Evolutionary conservation across 1,140 invertebrate genomes (phyloP).

Genomic region (Lucilia sericata): DNA sequence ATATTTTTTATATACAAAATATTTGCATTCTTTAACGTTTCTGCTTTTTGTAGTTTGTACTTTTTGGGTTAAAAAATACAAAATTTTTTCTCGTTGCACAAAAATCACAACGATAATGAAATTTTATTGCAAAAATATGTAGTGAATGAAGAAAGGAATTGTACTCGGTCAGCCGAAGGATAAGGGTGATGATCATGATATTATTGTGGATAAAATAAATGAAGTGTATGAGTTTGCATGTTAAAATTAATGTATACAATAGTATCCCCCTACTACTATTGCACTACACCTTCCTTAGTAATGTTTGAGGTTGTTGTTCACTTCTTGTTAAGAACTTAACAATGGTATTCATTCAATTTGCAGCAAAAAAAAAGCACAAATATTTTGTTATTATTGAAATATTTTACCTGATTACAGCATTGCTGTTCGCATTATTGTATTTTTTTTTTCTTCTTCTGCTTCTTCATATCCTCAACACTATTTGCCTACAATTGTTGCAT

Average conservation of each 20-base stretch:
- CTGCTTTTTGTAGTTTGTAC: not conserved
- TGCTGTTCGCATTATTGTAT: not conserved
- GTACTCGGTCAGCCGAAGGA: not conserved
- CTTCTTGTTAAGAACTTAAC: not conserved
- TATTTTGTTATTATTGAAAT: conserved; percentile 7
- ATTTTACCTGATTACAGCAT: conserved; percentile 10
- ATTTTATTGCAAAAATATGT: conserved; percentile 4
- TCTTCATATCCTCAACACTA: not conserved
- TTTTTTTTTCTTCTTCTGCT: not conserved
- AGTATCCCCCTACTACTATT: not conserved
- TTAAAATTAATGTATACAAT: not conserved
- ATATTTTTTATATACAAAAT: too few relatives aligned
- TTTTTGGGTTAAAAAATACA: not conserved
- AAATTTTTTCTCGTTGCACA: too few relatives aligned
- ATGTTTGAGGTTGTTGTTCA: not conserved
- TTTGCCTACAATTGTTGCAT: too few relatives aligned
- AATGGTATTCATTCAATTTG: conserved; percentile 4
- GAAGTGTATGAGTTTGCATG: not conserved
- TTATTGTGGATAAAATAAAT: not conserved
- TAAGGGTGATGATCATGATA: not conserved
- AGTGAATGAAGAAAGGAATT: not conserved
- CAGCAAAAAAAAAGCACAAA: not conserved
- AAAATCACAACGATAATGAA: not conserved
- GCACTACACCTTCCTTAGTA: not conserved
- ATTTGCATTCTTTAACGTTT: not conserved